phyloP scores from a whole-genome alignment of 2,888 invertebrate species.

The Thysanoteuthis rhombus region DNA sequence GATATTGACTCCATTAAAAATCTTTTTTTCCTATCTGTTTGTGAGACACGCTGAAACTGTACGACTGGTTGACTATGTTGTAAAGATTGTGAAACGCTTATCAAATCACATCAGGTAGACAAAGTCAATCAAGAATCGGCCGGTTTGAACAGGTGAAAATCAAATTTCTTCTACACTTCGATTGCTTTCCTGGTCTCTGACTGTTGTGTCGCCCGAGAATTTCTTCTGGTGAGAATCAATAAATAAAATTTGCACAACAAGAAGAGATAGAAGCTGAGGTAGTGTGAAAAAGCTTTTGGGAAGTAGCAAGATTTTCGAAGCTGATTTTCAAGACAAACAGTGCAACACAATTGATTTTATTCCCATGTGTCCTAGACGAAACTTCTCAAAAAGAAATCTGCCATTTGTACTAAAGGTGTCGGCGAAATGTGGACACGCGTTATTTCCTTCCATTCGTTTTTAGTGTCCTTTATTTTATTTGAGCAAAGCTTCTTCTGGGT shows the following conservation, averaged over 20 bases:
- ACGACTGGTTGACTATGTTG: neutral
- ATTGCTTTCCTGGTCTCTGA: neutral
- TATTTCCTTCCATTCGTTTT: too few species aligned
- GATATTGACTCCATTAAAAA: neutral
- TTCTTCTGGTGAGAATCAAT: neutral
- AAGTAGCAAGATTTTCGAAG: neutral
- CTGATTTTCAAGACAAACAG: too few species aligned
- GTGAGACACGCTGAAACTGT: neutral
- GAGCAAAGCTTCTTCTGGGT: too few species aligned
- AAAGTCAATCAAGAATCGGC: neutral
- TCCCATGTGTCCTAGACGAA: too few species aligned
- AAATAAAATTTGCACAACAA: neutral
- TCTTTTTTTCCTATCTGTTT: neutral
- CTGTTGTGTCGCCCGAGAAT: neutral
- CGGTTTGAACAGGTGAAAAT: neutral
- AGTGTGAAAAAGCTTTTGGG: neutral
- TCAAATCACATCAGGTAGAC: neutral
- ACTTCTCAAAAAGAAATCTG: too few species aligned
- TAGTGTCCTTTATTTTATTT: too few species aligned
- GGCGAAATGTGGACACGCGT: too few species aligned
- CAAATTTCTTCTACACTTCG: neutral
- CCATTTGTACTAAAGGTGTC: too few species aligned
- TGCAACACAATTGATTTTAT: too few species aligned
- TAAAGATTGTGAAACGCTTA: neutral
- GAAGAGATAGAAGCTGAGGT: neutral